Evolutionary conservation across 2,113 vertebrate species (phyloP).

Genomic region (Burhinus oedicnemus): DNA sequence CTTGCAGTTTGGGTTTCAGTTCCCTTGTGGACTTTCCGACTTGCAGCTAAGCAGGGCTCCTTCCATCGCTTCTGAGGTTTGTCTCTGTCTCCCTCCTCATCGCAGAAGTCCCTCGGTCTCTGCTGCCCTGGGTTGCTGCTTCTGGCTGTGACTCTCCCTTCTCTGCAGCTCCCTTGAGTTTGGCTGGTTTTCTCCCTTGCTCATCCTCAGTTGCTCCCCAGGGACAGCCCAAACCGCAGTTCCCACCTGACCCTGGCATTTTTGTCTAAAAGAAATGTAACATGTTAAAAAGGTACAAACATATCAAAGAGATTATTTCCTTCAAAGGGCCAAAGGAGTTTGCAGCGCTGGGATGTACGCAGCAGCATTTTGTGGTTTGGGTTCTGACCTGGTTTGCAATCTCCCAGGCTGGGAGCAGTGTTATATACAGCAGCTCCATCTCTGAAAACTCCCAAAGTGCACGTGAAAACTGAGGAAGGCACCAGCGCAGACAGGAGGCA

Average conservation of each 20-base stretch:
- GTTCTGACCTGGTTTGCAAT: background rate
- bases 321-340: background rate
- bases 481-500: background rate
- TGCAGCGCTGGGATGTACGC: background rate
- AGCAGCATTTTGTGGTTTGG: background rate
- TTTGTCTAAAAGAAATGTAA: background rate
- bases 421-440: background rate
- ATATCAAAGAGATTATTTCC: background rate
- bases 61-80: background rate
- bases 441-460: background rate
- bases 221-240: background rate
- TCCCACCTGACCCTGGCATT: background rate
- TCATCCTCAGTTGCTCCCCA: background rate
- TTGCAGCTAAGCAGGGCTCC: background rate
- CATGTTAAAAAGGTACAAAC: background rate
- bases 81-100: background rate
- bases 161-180: background rate
- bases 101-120: fast-evolving
- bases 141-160: background rate
- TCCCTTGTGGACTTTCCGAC: background rate
- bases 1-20: background rate
- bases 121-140: background rate
- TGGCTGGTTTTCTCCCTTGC: background rate
- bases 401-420: background rate
- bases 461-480: background rate